Evolutionary conservation across 2,113 vertebrate species (phyloP).

Genomic region (Orycteropus afer): DNA sequence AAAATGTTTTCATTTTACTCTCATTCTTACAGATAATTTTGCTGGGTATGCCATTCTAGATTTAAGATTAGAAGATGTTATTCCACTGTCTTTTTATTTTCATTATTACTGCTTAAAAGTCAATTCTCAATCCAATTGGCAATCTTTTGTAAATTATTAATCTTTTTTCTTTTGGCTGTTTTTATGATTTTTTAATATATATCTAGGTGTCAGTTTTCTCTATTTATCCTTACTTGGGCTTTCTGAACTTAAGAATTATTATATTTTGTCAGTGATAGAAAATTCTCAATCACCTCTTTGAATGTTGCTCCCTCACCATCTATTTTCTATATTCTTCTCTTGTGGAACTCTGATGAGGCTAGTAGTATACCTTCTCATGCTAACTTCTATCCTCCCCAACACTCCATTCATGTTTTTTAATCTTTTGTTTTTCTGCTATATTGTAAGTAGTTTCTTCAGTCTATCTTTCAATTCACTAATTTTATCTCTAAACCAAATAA

Average conservation of each 20-base stretch:
- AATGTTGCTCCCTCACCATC: neutral
- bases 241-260: neutral
- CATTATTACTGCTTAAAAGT: conserved; percentile 7
- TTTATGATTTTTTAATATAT: neutral
- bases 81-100: too few species aligned
- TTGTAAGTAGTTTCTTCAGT: neutral
- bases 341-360: neutral
- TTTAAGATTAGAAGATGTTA: neutral
- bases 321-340: neutral
- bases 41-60: neutral
- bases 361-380: neutral
- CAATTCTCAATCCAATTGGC: neutral
- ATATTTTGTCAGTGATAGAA: neutral
- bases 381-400: neutral
- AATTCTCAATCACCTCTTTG: neutral
- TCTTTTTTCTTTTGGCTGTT: neutral
- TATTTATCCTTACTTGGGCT: neutral
- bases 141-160: neutral
- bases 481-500: too few species aligned
- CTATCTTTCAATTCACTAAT: neutral
- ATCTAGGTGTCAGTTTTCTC: neutral
- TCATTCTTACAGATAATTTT: neutral
- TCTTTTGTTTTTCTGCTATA: neutral
- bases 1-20: neutral
- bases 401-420: neutral